Evolutionary conservation across 1,140 invertebrate species (phyloP), one percentile per base, ranked within the genome.

Genomic region (Drosophila orena): DNA sequence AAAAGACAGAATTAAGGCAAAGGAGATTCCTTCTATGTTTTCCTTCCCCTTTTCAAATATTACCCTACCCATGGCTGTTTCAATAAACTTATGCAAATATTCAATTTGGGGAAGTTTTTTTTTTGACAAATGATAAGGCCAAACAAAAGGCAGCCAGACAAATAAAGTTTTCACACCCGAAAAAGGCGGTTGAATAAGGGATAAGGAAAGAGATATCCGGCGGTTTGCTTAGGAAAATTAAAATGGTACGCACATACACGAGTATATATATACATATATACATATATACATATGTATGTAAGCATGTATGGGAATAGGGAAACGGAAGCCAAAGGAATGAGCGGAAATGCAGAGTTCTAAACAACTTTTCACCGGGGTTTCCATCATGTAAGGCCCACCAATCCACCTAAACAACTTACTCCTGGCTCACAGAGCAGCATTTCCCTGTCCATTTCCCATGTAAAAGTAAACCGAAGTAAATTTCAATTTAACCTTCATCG

Each of bases 401-500:
- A 70, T 70, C 64, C 69, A 70, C 50, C 68, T 68, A 47, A 57
- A 71, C 68, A 71, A 71, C 68, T 71, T 57, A 57, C 57, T 71
- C 30, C 44, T 35, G 52, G 38, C 65, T n/a, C 12, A 40, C 37
- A 43, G 27, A 50, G 35, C 61, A 43, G 20, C 24, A 24, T 7
- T 5, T 27, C 14, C 8, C 34, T 22, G 30, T 0, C 56, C 30
- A 1, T 6, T 37, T 20, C 46, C 24, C 37, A 60, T 69, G 56
- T 65, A 65, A 64, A 69, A 40, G 62, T 58, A 79, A 59, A 60
- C 69, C 80, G 69, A 85, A 78, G 79, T 90, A 89, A 89, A 90
- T 90, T 90, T 90, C 86, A 89, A 89, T 89, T 89, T 89, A 89
- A 90, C 84, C 84, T 90, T 89, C 86, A 85, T 90, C 86, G 85